Evolutionary conservation across 1,140 invertebrate genomes (phyloP).

Genomic region (Leptinotarsa defecta): DNA sequence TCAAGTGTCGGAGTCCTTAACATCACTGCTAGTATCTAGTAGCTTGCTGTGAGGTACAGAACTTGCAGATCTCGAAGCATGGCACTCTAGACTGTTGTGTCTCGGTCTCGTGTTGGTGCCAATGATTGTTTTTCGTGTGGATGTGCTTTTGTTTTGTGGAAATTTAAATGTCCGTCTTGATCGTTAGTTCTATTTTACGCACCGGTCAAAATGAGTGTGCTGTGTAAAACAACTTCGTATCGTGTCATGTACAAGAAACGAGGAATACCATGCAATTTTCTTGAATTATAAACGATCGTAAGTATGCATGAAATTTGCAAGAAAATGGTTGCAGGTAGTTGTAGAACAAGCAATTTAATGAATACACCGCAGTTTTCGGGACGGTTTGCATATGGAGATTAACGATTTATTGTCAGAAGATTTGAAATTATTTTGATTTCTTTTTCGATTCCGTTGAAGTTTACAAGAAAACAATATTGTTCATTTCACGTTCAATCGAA

Average conservation of each 20-base stretch:
- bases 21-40: conserved; percentile 5
- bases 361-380: neutral
- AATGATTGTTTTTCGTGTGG: conserved; percentile 6
- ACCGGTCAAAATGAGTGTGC: conserved; percentile 5
- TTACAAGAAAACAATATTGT: too few species aligned
- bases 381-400: too few species aligned
- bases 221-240: neutral
- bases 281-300: conserved; percentile 6
- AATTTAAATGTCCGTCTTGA: neutral
- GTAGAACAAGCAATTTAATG: neutral
- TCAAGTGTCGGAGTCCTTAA: conserved; percentile 16
- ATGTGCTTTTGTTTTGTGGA: conserved; percentile 8
- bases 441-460: too few species aligned
- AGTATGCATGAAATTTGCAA: conserved; percentile 6
- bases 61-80: conserved; percentile 16
- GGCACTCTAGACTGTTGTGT: conserved; percentile 8
- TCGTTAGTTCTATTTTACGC: conserved; percentile 3
- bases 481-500: too few species aligned
- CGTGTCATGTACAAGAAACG: neutral
- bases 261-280: conserved; percentile 6
- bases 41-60: conserved; percentile 13
- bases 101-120: neutral
- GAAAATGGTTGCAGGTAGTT: neutral
- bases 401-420: too few species aligned
- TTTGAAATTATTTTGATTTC: too few species aligned